Evolutionary conservation across 2,797 vertebrate species (phyloP), one percentile per base, ranked within the genome.

Genomic region (Cyprinodon diabolis): DNA sequence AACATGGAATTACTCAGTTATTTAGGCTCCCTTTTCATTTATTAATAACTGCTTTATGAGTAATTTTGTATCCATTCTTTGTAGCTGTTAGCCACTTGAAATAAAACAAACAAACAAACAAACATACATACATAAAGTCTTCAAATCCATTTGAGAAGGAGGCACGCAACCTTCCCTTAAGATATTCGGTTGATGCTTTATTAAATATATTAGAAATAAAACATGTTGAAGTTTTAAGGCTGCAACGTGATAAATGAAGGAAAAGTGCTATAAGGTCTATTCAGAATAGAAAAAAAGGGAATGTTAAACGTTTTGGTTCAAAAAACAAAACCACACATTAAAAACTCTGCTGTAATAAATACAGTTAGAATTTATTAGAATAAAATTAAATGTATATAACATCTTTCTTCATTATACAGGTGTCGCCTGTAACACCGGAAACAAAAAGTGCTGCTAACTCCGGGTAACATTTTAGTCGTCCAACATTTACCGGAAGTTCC

Each of bases 401-500:
- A 5, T 21, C 19, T 52, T 52, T 7, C 43, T 14, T 12, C 6
- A 23, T 47, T 45, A n/a, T 47, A 8, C 40, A 43, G 40, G 40
- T 43, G 40, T 43, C 40, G 40, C 40, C 40, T 43, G 40, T 43
- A 43, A 43, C 43, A 5, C 62, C 62, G 62, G 62, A 66, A 66
- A 12, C 45, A 43, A 45, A 55, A 52, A 45, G 45, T 25, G 55
- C 11, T 12, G 13, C 40, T 66, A 43, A 69, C 74, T 47, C 66
- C 12, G 69, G 80, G 67, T 71, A 57, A 1, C 8, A 37, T 83
- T 88, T 84, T 84, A 48, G 68, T 81, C 86, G 90, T 57, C 91
- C 92, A 89, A 88, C 85, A 67, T 48, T 70, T 76, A 71, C 68
- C 71, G 79, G 79, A 84, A 85, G 86, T 71, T 57, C 86, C 75